Conservation (phyloP, 2,797 vertebrate species). For the Rhynchonycteris naso region DNA sequence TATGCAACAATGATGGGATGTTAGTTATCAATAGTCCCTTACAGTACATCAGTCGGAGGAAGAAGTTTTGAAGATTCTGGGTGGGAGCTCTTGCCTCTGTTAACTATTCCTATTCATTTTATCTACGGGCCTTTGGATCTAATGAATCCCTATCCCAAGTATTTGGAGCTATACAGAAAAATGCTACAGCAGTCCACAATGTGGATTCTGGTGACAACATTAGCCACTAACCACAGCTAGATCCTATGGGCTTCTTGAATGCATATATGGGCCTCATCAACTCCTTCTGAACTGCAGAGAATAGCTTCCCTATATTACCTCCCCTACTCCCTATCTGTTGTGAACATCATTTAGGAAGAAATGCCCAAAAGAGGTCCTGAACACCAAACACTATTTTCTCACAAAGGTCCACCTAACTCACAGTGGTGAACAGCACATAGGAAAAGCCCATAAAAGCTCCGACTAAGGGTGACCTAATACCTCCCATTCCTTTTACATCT, state of each 20-base stretch:
- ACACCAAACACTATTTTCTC: conserved; percentile 55
- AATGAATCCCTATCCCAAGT: conserved; percentile 94
- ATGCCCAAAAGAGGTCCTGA: conserved; percentile 75
- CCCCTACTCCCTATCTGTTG: conserved; percentile 51
- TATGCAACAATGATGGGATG: conserved; percentile 94
- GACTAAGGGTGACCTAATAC: neutral
- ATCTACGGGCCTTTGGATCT: conserved; percentile 97
- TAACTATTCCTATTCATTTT: conserved; percentile 93
- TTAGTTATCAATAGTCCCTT: conserved; percentile 90
- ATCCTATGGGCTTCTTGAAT: conserved; percentile 94
- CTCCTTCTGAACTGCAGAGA: conserved; percentile 90
- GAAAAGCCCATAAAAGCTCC: conserved; percentile 34
- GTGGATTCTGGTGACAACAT: conserved; percentile 94
- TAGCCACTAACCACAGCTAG: conserved; percentile 97
- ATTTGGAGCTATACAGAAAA: conserved; percentile 93
- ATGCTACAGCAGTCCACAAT: conserved; percentile 92
- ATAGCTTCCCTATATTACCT: conserved; percentile 67
- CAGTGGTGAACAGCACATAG: conserved; percentile 41
- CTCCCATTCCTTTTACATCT: conserved; percentile 14
- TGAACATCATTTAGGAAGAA: conserved; percentile 71
- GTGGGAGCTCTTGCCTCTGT: conserved; percentile 92
- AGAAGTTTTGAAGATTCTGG: conserved; percentile 94
- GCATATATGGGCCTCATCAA: conserved; percentile 96
- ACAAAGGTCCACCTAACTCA: conserved; percentile 57
- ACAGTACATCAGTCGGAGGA: conserved; percentile 91